These are phyloP conservation scores for Ariolimax columbianus DNA, from an alignment of 2,888 invertebrate species.

Conservation along the genomic window DNA sequence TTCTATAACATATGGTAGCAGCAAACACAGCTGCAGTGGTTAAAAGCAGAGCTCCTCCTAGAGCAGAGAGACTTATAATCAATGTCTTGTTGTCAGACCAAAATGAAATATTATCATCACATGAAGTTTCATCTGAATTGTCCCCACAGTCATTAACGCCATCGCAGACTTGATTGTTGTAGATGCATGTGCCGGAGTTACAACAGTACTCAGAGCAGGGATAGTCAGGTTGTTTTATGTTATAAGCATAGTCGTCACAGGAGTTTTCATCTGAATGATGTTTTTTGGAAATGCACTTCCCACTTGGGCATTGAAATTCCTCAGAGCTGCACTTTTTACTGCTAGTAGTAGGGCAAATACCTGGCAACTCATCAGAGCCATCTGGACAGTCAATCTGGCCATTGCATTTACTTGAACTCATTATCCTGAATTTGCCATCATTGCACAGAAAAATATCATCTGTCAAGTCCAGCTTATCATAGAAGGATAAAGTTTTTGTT, in stretches of 20 bases:
- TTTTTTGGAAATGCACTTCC: neutral
- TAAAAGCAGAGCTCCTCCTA: neutral
- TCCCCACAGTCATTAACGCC: constrained; percentile 23
- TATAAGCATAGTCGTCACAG: neutral
- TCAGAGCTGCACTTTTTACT: neutral
- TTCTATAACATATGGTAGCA: neutral
- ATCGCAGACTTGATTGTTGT: constrained; percentile 5
- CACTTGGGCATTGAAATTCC: constrained; percentile 12
- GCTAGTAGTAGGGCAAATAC: neutral
- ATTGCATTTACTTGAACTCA: neutral
- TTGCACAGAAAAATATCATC: neutral
- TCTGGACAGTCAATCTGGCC: constrained; percentile 24
- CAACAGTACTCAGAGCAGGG: neutral
- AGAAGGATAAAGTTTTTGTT: neutral
- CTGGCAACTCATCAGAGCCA: constrained; percentile 22
- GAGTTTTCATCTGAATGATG: constrained; percentile 18
- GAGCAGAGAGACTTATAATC: neutral
- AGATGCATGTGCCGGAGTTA: neutral
- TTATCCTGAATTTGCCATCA: constrained; percentile 20
- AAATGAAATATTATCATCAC: neutral
- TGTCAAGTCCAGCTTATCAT: neutral
- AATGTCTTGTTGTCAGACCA: neutral
- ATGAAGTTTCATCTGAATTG: constrained; percentile 28
- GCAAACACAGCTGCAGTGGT: neutral
- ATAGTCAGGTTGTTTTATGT: neutral